These are phyloP conservation scores for Protosalanx chinensis DNA, from an alignment of 2,797 vertebrate species.

Conservation along the genomic window DNA sequence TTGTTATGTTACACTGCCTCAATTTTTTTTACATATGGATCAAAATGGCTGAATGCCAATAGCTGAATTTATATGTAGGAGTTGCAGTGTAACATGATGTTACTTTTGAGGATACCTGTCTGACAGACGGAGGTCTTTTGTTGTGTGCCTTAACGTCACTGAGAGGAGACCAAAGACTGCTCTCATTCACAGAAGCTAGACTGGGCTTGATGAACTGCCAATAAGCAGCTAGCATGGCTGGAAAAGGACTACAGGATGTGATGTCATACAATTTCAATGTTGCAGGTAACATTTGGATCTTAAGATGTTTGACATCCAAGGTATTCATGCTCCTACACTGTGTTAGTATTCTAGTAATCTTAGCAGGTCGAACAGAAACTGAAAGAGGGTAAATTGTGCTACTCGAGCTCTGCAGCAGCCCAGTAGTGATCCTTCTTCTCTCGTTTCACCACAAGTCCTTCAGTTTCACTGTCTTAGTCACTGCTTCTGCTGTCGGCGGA, in stretches of 20 bases:
- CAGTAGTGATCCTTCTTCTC: constrained; percentile 21
- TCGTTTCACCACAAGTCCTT: constrained; percentile 43
- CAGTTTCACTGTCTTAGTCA: constrained; percentile 51
- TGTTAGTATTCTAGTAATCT: constrained; percentile 21
- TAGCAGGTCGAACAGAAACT: constrained; percentile 13
- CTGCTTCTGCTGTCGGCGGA: constrained; percentile 38
- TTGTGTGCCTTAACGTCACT: too few relatives aligned
- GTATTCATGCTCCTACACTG: constrained; percentile 41
- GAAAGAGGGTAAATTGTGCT: constrained; percentile 43
- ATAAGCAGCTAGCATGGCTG: constrained; percentile 23
- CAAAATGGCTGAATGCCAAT: too few relatives aligned
- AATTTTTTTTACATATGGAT: too few relatives aligned
- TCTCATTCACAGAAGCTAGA: neutral
- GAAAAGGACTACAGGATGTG: neutral
- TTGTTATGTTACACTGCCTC: too few relatives aligned
- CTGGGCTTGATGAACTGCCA: constrained; percentile 3
- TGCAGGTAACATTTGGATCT: constrained; percentile 19
- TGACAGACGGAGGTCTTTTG: too few relatives aligned
- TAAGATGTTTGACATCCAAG: constrained; percentile 33
- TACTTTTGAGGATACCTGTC: too few relatives aligned
- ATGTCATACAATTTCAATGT: constrained; percentile 12
- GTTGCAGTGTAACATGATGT: too few relatives aligned
- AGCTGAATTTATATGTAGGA: too few relatives aligned
- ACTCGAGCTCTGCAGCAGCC: constrained; percentile 26
- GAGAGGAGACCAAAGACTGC: neutral